Evolutionary conservation across 2,113 vertebrate genomes (phyloP).

Genomic region (Limnothrissa miodon): DNA sequence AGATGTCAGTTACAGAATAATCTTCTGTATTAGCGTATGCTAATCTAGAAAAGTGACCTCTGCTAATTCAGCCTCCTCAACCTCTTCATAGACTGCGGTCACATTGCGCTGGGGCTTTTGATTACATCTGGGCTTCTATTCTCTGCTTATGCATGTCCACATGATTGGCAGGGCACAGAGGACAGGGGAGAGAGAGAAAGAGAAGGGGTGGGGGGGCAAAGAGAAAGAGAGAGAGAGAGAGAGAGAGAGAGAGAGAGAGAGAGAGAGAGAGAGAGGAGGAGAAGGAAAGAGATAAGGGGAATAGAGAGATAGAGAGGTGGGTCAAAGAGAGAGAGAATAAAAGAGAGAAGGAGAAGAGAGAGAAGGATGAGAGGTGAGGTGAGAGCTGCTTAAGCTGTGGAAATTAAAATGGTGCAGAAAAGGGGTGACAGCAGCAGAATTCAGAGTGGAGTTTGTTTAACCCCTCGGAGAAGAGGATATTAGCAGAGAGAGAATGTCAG

Average conservation of each 20-base stretch:
- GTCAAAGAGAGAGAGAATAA: too few relatives aligned
- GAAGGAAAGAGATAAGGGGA: too few relatives aligned
- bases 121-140: background rate
- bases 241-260: background rate
- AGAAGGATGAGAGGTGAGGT: background rate
- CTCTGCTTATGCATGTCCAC: background rate
- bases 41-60: background rate
- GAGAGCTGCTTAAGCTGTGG: background rate
- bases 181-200: background rate
- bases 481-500: background rate
- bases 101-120: background rate
- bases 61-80: background rate
- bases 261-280: background rate
- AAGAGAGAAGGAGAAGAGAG: background rate
- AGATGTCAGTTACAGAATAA: conserved; percentile 11
- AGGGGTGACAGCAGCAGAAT: background rate
- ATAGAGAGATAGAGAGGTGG: too few relatives aligned
- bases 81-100: background rate
- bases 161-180: background rate
- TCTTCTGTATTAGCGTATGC: background rate
- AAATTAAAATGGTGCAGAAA: background rate
- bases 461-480: conserved; percentile 10
- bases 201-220: background rate
- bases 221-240: background rate
- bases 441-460: conserved; percentile 4